Base-by-base conservation (phyloP, 2,797 vertebrate species). In the Takifugu ocellatus region DNA sequence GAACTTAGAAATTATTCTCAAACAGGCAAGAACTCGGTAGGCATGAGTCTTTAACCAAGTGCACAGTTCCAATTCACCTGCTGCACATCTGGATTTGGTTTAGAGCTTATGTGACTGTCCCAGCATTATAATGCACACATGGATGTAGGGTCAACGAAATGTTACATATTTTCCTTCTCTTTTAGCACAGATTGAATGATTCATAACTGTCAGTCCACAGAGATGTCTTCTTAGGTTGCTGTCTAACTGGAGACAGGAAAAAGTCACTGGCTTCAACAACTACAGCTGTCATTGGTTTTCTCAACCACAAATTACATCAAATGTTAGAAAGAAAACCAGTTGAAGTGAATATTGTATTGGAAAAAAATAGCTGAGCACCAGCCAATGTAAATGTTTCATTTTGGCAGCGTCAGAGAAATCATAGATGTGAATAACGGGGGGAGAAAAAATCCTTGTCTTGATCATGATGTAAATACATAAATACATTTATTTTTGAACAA, bases 1-100 rank as follows among this genome's bases (percentile, higher is more conserved):
- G 77, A 84, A 78, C 86, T 73, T 3, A 10, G 3, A 48, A 71
- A 63, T 59, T 64, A 78, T 85, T 71, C 65, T 48, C 25, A 63
- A 59, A 63, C 31, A 61, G 55, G 39, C 50, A 51, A 61, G 14
- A 39, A 29, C 27, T 29, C 27, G 7, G 27, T 29, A 29, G 43
- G 9, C 11, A 45, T 47, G 15, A n/a, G 39, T 74, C 65, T 59
- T 62, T 25, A 58, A 24, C 11, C 12, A 47, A 61, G 51, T 31
- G 31, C 33, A 51, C 29, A 12, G 6, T 4, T 49, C 50, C 27
- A 2, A 60, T 69, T 57, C 58, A 70, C 48, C 68, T 71, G 51
- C 50, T 36, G 29, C 10, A 45, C 64, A 79, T 63, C 63, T 70
- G 61, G 63, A 75, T 24, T 3, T 26, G 10, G 14, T 51, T 61